Conservation (phyloP, 92 coral and sea anemone species). For the Epizoanthus fatuus region DNA sequence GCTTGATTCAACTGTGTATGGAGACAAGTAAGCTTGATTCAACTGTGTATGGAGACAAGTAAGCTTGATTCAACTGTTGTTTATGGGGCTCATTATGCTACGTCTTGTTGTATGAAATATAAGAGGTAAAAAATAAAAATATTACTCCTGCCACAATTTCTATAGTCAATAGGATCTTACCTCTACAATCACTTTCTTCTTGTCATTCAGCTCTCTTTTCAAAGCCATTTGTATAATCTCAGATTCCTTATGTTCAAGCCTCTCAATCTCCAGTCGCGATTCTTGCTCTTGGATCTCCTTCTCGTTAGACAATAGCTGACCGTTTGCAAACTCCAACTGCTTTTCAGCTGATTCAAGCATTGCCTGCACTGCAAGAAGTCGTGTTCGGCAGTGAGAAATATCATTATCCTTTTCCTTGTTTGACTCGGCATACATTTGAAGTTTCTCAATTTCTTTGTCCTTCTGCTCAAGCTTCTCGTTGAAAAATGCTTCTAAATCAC, state of each 20-base stretch:
- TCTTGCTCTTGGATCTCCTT: not conserved
- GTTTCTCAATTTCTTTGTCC: constrained; percentile 14
- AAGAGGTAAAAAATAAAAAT: no score
- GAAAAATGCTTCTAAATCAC: not conserved
- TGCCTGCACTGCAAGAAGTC: not conserved
- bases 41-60: no score
- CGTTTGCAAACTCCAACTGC: not conserved
- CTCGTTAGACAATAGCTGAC: not conserved
- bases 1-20: no score
- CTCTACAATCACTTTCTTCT: not conserved
- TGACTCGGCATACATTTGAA: constrained; percentile 1
- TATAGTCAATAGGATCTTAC: not conserved
- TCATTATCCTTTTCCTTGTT: constrained; percentile 1
- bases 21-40: no score
- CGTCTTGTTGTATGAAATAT: no score
- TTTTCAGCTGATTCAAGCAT: not conserved
- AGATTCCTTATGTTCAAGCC: not conserved
- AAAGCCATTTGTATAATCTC: not conserved
- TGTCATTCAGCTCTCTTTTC: not conserved
- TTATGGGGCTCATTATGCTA: no score
- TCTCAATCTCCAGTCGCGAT: not conserved
- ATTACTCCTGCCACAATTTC: no score
- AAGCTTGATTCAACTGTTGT: no score
- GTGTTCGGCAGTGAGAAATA: not conserved
- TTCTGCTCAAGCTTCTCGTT: constrained; percentile 6